These are phyloP conservation scores for Crotalus horridus DNA, from an alignment of 2,113 vertebrate genomes.

Conservation along the genomic window DNA sequence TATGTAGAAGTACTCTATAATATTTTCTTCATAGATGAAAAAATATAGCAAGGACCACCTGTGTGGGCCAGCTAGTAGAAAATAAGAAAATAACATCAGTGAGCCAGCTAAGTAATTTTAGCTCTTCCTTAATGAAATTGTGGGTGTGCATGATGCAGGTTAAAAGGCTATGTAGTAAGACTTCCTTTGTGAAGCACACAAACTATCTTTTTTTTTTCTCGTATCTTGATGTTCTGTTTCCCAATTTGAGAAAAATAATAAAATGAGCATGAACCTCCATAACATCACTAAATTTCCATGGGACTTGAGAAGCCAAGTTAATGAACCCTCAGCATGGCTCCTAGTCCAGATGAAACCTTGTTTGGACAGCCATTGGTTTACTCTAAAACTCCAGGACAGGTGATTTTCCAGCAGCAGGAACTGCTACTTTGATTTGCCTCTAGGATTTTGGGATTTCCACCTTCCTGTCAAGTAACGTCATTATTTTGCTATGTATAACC, in stretches of 20 bases:
- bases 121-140: neutral
- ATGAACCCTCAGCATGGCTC: neutral
- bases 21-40: neutral
- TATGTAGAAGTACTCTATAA: neutral
- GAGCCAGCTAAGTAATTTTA: neutral
- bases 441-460: neutral
- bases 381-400: neutral
- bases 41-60: neutral
- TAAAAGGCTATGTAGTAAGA: neutral
- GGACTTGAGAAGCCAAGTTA: neutral
- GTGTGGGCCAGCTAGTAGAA: neutral
- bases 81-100: no score
- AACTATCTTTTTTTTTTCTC: neutral
- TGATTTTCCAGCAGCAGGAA: neutral
- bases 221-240: neutral
- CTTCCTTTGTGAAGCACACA: neutral
- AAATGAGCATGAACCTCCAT: neutral
- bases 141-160: neutral
- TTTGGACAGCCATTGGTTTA: neutral
- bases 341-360: neutral
- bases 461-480: neutral
- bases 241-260: neutral
- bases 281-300: neutral
- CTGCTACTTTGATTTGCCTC: neutral
- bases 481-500: neutral